These are phyloP conservation scores for Spondyliosoma cantharus DNA, from an alignment of 2,797 vertebrate species.

Conservation along the genomic window DNA sequence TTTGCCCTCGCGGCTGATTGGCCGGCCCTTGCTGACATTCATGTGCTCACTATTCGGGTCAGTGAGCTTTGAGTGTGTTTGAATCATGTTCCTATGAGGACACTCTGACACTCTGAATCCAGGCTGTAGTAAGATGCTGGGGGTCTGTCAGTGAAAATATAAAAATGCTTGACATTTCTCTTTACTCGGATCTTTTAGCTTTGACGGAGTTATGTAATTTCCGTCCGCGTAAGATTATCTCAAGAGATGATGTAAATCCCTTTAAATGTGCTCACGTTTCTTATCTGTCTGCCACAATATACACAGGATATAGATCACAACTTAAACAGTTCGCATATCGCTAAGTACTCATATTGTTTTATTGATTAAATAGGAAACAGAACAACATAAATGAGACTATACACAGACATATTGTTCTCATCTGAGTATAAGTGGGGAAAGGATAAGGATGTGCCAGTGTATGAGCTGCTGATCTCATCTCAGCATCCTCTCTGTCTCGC, in stretches of 20 bases:
- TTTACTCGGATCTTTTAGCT: constrained; percentile 4
- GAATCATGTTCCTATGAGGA: constrained; percentile 56
- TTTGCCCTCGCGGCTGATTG: constrained; percentile 73
- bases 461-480: constrained; percentile 68
- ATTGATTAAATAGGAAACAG: constrained; percentile 89
- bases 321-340: constrained; percentile 53
- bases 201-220: constrained; percentile 22
- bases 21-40: constrained; percentile 73
- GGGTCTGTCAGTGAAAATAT: constrained; percentile 29
- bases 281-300: constrained; percentile 16
- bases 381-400: constrained; percentile 81
- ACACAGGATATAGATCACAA: constrained; percentile 49
- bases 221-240: constrained; percentile 11
- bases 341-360: constrained; percentile 77
- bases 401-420: constrained; percentile 78
- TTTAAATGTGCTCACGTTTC: constrained; percentile 7
- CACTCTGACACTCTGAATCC: constrained; percentile 45
- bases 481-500: constrained; percentile 52
- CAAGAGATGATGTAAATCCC: constrained; percentile 3
- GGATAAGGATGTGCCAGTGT: constrained; percentile 66
- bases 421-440: constrained; percentile 74
- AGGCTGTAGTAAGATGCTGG: constrained; percentile 35
- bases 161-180: constrained; percentile 34
- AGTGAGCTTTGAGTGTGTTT: constrained; percentile 77
- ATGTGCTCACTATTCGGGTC: constrained; percentile 81